These are phyloP conservation scores for Papilio dardanus DNA, from an alignment of 1,140 invertebrate species.

Conservation along the genomic window DNA sequence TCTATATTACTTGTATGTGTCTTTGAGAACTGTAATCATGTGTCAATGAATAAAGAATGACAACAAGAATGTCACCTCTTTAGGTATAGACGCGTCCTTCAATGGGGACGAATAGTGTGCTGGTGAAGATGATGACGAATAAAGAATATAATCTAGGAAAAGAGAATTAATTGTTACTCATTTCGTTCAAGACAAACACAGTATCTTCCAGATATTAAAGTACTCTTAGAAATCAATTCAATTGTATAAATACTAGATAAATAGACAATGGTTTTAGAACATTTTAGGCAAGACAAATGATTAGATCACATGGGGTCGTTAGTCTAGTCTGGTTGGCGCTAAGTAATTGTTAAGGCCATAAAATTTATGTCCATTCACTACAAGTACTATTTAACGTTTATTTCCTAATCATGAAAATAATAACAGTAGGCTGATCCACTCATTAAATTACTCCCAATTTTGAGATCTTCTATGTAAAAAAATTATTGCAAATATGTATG, in stretches of 20 bases:
- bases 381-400: background rate
- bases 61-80: background rate
- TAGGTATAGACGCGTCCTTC: too few species aligned
- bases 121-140: too few species aligned
- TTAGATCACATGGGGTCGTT: constrained; percentile 3
- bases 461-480: too few species aligned
- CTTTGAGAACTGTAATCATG: background rate
- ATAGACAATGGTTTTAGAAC: background rate
- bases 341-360: constrained; percentile 3
- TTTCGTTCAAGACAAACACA: background rate
- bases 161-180: too few species aligned
- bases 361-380: background rate
- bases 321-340: constrained; percentile 5
- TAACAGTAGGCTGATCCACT: too few species aligned
- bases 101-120: too few species aligned
- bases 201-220: background rate
- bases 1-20: background rate
- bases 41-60: background rate
- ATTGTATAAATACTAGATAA: background rate
- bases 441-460: too few species aligned
- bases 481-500: too few species aligned
- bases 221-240: background rate
- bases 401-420: background rate
- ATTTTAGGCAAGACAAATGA: constrained; percentile 1
- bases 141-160: too few species aligned